Conservation (phyloP, 2,797 vertebrate genomes). For the Pseudochirops cupreus region DNA sequence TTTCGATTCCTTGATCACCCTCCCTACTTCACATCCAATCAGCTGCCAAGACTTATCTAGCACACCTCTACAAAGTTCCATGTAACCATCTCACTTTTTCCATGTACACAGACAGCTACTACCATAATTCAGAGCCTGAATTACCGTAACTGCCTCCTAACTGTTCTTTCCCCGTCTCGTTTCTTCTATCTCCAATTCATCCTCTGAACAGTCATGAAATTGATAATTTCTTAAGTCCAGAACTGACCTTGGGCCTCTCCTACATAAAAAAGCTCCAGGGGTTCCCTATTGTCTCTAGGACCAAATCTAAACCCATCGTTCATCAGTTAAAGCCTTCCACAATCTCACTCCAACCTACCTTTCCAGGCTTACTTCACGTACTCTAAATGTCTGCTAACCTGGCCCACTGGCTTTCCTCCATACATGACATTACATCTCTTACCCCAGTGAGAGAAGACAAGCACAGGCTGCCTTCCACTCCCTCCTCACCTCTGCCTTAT, state of each 20-base stretch:
- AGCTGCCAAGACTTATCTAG: not conserved
- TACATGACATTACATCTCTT: not conserved
- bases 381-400: not conserved
- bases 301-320: not conserved
- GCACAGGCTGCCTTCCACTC: not conserved
- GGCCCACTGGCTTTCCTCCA: not conserved
- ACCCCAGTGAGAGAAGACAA: not conserved
- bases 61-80: not conserved
- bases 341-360: not conserved
- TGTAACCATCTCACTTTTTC: not conserved
- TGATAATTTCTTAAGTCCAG: not conserved
- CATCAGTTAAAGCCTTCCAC: not conserved
- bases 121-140: not conserved
- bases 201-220: not conserved
- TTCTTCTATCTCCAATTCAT: not conserved
- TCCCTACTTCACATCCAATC: not conserved
- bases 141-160: not conserved
- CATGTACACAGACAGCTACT: not conserved
- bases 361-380: not conserved
- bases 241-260: not conserved
- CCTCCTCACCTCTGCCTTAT: not conserved
- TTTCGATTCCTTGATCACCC: not conserved
- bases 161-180: not conserved
- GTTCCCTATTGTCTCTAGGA: not conserved
- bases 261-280: not conserved